Evolutionary conservation across 2,888 invertebrate genomes (phyloP).

Genomic region (Neoascia interrupta): DNA sequence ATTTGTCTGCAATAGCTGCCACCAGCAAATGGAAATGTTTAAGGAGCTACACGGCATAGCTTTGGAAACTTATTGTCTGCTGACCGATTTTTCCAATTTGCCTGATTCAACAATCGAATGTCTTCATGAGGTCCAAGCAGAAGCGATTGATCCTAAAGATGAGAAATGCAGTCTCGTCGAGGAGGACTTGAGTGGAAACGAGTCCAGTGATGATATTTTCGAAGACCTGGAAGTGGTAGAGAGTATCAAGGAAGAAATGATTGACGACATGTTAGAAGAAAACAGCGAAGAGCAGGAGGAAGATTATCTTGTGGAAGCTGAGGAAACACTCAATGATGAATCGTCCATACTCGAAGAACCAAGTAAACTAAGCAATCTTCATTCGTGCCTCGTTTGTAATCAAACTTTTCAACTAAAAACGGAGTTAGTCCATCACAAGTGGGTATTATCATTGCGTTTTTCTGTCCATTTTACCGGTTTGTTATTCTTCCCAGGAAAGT

Average conservation of each 20-base stretch:
- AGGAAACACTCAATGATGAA: background rate
- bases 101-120: background rate
- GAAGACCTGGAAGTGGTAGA: background rate
- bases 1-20: conserved; percentile 74
- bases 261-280: background rate
- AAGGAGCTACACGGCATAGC: conserved; percentile 73
- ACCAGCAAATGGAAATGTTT: conserved; percentile 74
- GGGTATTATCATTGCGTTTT: background rate
- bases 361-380: background rate
- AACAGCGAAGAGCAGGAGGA: conserved; percentile 2
- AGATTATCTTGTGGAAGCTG: conserved; percentile 15
- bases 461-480: no score
- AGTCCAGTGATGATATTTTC: background rate
- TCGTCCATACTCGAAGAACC: no score
- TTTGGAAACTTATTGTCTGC: conserved; percentile 54
- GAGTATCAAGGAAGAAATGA: no score
- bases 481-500: conserved; percentile 27
- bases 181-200: no score
- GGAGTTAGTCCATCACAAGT: conserved; percentile 48
- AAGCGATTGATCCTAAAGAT: background rate
- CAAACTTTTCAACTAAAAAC: conserved; percentile 30
- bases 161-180: background rate
- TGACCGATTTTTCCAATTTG: background rate
- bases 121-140: background rate
- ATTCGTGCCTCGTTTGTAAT: conserved; percentile 26